Evolutionary conservation across 2,797 vertebrate species (phyloP).

Genomic region (Thripadectes ignobilis): DNA sequence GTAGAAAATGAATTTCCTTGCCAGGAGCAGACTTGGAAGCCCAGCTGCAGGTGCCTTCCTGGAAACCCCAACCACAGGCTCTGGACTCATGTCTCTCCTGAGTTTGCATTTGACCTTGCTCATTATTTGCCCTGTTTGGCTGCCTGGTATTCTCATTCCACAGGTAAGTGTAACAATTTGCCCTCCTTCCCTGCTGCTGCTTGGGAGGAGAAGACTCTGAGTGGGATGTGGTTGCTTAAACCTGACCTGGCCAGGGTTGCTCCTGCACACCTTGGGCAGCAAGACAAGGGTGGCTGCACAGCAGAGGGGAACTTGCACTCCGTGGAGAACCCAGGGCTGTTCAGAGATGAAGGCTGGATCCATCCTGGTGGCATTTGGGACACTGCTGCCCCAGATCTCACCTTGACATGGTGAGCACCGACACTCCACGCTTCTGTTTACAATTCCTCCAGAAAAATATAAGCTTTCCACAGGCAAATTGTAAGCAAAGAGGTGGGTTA

Average conservation of each 20-base stretch:
- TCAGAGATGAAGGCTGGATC: not conserved
- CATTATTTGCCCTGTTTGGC: not conserved
- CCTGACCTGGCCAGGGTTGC: not conserved
- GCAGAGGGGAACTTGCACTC: not conserved
- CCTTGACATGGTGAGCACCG: fast-evolving
- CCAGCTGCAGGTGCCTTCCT: not conserved
- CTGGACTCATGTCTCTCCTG: not conserved
- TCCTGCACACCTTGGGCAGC: not conserved
- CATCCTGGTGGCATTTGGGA: not conserved
- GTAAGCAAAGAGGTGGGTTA: not conserved
- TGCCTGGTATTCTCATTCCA: not conserved
- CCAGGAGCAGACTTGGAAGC: not conserved
- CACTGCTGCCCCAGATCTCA: not conserved
- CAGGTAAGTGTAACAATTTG: not conserved
- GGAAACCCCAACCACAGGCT: fast-evolving
- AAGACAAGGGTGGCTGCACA: not conserved
- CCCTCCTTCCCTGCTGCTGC: not conserved
- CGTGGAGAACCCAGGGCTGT: fast-evolving
- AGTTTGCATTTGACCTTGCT: not conserved
- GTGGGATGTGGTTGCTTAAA: not conserved
- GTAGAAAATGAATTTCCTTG: not conserved
- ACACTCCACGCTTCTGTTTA: fast-evolving
- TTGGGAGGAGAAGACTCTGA: not conserved
- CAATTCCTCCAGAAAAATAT: not conserved
- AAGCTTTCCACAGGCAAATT: not conserved